Evolutionary conservation across 2,888 invertebrate species (phyloP), one percentile per base, ranked within the genome.

Genomic region (Pegoplata infirma): DNA sequence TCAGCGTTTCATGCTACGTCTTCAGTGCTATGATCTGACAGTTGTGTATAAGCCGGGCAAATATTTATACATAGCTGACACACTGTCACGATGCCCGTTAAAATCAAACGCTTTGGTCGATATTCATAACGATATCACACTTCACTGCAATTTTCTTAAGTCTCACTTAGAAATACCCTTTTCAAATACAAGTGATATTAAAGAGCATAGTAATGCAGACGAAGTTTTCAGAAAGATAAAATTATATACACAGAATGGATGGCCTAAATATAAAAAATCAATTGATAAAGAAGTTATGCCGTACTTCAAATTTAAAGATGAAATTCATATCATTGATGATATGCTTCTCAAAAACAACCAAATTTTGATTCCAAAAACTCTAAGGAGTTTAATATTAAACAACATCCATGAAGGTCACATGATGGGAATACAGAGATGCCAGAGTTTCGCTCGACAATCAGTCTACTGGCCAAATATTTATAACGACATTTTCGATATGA

Each of bases 21-120:
- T 80, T 36, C 80, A 77, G 21, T 49, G 36, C 7, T 80, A 80
- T 47, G 74, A 74, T 40, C 49, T 80, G 12, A 40, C 12, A 8
- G 63, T 77, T 7, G 14, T 46, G 14, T 80, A 75, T 63, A 72
- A 71, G 12, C 78, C 80, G 8, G 78, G 78, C 2, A 81, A 78
- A 44, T 36, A 71, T 16, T 19, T 81, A 17, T 74, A 46, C 32
- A 68, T 75, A 5, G 79, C 76, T 21, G 79, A 77, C 93, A 93
- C 12, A 89, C 90, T 58, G 86, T 85, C 81, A 90, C 91, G 59
- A 67, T 17, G 28, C 25, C 25, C 25, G 6, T 25, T 25, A 25
- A 25, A 25, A 25, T 5, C 25, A 25, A 25, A 28, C 32, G n/a
- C 61, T 0, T 12, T 71, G 25, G n/a, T 40, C 5, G 66, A 63